Evolutionary conservation across 2,888 invertebrate species (phyloP).

Genomic region (Oegoconia quadripuncta): DNA sequence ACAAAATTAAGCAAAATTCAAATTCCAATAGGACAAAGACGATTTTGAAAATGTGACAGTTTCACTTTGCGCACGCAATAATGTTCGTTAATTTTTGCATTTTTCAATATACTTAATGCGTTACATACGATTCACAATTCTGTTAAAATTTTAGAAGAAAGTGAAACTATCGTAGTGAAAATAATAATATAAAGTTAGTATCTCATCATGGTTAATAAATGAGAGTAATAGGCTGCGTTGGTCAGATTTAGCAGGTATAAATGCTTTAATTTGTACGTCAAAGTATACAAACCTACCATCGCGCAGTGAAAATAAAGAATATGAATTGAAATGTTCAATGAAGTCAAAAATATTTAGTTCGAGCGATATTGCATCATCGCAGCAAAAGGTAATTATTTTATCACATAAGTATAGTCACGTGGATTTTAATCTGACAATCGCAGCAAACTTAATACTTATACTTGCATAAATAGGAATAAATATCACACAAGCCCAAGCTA

Average conservation of each 20-base stretch:
- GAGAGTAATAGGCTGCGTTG: constrained; percentile 43
- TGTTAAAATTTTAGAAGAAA: no score
- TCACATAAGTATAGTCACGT: no score
- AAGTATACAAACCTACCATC: no score
- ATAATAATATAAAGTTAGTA: constrained; percentile 6
- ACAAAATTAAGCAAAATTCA: constrained; percentile 25
- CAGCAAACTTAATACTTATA: constrained; percentile 54
- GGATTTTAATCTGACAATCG: constrained; percentile 56
- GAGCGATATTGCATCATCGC: no score
- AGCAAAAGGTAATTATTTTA: no score
- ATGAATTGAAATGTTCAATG: no score
- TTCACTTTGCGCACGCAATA: constrained; percentile 25
- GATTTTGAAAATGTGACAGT: constrained; percentile 27
- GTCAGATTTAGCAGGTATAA: constrained; percentile 49
- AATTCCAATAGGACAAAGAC: constrained; percentile 17
- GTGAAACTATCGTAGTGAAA: constrained; percentile 33
- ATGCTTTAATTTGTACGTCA: constrained; percentile 55
- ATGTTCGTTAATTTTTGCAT: background rate
- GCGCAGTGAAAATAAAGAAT: no score
- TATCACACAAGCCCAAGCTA: constrained; percentile 70
- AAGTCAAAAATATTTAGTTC: no score
- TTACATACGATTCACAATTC: background rate
- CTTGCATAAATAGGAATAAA: constrained; percentile 64
- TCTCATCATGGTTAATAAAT: constrained; percentile 29
- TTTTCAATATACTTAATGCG: background rate